Evolutionary conservation across 2,888 invertebrate species (phyloP), one percentile per base, ranked within the genome.

Genomic region (Himalopsyche anomala): DNA sequence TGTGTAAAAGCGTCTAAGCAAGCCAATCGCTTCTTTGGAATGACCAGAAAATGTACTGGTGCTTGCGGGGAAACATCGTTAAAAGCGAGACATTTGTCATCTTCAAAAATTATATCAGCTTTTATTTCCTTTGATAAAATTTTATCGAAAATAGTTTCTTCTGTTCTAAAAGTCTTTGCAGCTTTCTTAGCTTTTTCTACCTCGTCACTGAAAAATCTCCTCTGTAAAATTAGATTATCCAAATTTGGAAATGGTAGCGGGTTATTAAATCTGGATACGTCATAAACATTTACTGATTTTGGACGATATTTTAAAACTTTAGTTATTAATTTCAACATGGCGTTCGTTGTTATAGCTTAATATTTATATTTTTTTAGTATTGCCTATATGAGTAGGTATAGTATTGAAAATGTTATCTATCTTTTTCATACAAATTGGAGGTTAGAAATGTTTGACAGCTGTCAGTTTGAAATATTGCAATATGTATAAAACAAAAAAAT

Each of bases 41-140:
- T 96, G 6, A 98, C 96, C 8, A 98, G 92, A 90, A 97, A 97
- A 91, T 98, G 98, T 0, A 95, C 94, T 0, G 97, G 97, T 0
- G 97, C 97, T 90, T 97, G 97, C 0, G 97, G 96, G 62, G 94
- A 92, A 5, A 96, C 92, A 91, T 98, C 97, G 89, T 96, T 95
- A 91, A 98, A 97, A 1, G 97, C 97, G 82, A 98, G 91, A 90
- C 96, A 96, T 90, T 94, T 91, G 0, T 97, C 96, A 92, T 97
- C 97, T 91, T 97, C 97, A 90, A 95, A 96, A 89, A 97, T 95
- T 82, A 97, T 95, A 89, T 97, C 96, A 0, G 97, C 96, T 87
- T 96, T 96, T 84, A 97, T 95, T 91, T 96, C 94, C 90, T 95
- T 96, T 0, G 95, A 94, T 86, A 97, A 94, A 84, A 97, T 97